Percentiles rank a stretch among this genome's conserved stretches.
Conservation (phyloP, 2,888 invertebrate species). For the Crocallis elinguaria region DNA sequence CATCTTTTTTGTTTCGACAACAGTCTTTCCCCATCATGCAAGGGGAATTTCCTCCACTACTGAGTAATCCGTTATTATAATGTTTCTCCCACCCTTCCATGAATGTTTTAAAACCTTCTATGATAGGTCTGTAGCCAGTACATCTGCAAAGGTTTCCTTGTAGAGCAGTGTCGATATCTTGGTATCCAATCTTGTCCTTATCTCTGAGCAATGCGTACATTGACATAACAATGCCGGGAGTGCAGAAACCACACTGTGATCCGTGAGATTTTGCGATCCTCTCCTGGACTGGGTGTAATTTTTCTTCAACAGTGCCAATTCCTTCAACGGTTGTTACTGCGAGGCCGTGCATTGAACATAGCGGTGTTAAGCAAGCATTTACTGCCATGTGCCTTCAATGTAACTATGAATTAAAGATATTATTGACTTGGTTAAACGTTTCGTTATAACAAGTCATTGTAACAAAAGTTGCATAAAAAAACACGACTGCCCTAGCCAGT, state of each 20-base stretch:
- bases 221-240: conserved; percentile 98
- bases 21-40: conserved; percentile 88
- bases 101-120: conserved; percentile 95
- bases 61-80: conserved; percentile 43
- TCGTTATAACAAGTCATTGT: too few species aligned
- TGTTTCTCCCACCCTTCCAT: conserved; percentile 89
- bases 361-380: conserved; percentile 95
- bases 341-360: conserved; percentile 94
- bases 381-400: conserved; percentile 89
- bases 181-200: conserved; percentile 88
- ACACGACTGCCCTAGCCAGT: too few species aligned
- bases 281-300: conserved; percentile 94
- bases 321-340: conserved; percentile 97
- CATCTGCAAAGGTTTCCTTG: conserved; percentile 96
- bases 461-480: too few species aligned
- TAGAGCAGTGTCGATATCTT: conserved; percentile 91
- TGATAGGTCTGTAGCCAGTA: conserved; percentile 97
- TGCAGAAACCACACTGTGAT: conserved; percentile 98
- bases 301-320: conserved; percentile 91
- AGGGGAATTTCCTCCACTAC: conserved; percentile 45
- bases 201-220: conserved; percentile 95
- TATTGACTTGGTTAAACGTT: not conserved
- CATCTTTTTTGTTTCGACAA: conserved; percentile 77
- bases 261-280: conserved; percentile 95
- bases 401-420: conserved; percentile 18